Percentiles rank a stretch among this genome's conserved stretches.
phyloP scores from a whole-genome alignment of 1,140 invertebrate genomes.

The Pachypsylla venusta region DNA sequence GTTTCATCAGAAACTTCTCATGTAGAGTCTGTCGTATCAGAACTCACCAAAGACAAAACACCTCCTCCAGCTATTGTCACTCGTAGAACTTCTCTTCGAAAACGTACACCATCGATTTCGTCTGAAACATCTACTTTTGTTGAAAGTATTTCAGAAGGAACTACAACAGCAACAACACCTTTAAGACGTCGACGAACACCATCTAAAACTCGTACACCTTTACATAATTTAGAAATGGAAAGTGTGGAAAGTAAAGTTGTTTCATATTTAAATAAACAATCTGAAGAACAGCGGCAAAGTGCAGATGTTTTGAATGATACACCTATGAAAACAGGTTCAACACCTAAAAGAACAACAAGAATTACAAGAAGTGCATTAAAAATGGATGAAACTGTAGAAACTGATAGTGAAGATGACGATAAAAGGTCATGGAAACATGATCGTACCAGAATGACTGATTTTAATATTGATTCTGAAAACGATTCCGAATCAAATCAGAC shows the following conservation, averaged over 20 bases:
- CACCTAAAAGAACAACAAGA: neutral
- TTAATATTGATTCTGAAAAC: neutral
- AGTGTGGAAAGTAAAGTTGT: too few species aligned
- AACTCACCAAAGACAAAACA: too few species aligned
- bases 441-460: neutral
- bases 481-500: too few species aligned
- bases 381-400: neutral
- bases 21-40: too few species aligned
- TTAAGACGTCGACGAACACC: neutral
- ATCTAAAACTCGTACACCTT: neutral
- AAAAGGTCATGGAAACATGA: neutral
- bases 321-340: too few species aligned
- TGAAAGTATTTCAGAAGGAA: neutral
- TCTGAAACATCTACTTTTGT: neutral
- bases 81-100: neutral
- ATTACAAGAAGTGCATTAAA: neutral
- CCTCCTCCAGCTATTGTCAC: too few species aligned
- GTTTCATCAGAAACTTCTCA: neutral
- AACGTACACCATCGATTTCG: neutral
- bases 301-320: too few species aligned
- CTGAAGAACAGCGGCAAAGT: too few species aligned
- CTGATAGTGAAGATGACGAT: slow-evolving; percentile 1
- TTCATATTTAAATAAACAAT: too few species aligned
- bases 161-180: neutral
- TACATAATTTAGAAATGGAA: neutral